phyloP scores from a whole-genome alignment of 2,113 vertebrate genomes.

The Amia ocellicauda region DNA sequence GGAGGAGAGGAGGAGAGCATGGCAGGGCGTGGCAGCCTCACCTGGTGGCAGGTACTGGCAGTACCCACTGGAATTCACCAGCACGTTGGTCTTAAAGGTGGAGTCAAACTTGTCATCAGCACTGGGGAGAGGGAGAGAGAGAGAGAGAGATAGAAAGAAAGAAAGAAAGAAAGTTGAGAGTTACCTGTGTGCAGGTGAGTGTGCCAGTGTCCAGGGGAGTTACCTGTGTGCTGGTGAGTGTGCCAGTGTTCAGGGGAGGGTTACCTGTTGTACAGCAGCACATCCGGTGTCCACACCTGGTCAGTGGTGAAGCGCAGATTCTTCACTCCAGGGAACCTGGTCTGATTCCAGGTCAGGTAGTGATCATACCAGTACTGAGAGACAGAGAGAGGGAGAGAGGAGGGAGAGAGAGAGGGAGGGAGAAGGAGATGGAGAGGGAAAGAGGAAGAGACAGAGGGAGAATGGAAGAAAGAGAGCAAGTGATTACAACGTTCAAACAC shows the following conservation, averaged over 20 bases:
- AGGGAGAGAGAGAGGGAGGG: background rate
- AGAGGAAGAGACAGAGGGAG: background rate
- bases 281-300: constrained; percentile 72
- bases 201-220: background rate
- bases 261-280: constrained; percentile 77
- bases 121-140: constrained; percentile 50
- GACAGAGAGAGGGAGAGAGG: background rate
- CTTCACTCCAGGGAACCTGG: constrained; percentile 69
- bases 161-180: constrained; percentile 27
- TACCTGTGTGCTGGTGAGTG: constrained; percentile 13
- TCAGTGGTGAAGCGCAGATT: constrained; percentile 72
- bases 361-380: constrained; percentile 69
- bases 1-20: no score
- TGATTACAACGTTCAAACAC: constrained; percentile 12
- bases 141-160: no score
- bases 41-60: constrained; percentile 74
- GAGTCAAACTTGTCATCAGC: constrained; percentile 77
- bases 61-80: constrained; percentile 75
- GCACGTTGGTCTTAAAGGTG: constrained; percentile 71
- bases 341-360: constrained; percentile 74
- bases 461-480: constrained; percentile 9
- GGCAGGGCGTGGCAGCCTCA: constrained; percentile 26
- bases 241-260: background rate
- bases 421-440: no score
- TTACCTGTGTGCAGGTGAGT: constrained; percentile 10